Evolutionary conservation across 2,888 invertebrate species (phyloP), one percentile per base, ranked within the genome.

Genomic region (Limnephilus lunatus): DNA sequence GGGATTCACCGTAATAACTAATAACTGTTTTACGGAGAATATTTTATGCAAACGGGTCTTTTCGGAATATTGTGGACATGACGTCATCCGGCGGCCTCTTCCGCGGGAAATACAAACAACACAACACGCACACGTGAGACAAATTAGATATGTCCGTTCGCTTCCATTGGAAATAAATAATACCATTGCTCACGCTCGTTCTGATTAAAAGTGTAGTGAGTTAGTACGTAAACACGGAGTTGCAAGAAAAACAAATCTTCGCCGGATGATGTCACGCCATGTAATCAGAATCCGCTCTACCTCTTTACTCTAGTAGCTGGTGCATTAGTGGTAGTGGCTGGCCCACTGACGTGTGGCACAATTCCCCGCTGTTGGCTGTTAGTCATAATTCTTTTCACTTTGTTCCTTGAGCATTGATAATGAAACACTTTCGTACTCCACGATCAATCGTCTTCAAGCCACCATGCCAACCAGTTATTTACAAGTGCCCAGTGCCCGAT

Each of bases 361-460:
- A 91, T 92, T 92, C 92, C 92, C 92, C 92, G 91, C 92, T 86
- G 86, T 19, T 68, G 31, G 44, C 53, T 44, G 89, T 92, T 92
- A 92, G 87, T 92, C 92, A 92, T 92, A 87, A 92, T 90, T 68
- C 39, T 92, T 92, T 92, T 92, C 92, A 92, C 92, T 87, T 83
- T 85, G 88, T 89, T 92, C 88, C 90, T 87, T 83, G 81, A 86
- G 81, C 86, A 53, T 92, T 92, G 92, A 92, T 92, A 92, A 92
- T 89, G 81, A 32, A 81, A 80, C 39, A 82, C 88, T 14, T 12
- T 14, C 68, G 88, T 83, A 48, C 35, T 81, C 19, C 48, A 19
- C 81, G 53, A 25, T 88, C 90, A 92, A 90, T 92, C 92, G 90
- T 31, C 68, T 53, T 31, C 90, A 39, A 83, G 35, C 86, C 82